A percentile compares a stretch with the other conserved stretches of the same genome.
Evolutionary conservation across 37 sponge, comb jelly and placozoan genomes (phyloP).

Genomic region (Geodia barretti): DNA sequence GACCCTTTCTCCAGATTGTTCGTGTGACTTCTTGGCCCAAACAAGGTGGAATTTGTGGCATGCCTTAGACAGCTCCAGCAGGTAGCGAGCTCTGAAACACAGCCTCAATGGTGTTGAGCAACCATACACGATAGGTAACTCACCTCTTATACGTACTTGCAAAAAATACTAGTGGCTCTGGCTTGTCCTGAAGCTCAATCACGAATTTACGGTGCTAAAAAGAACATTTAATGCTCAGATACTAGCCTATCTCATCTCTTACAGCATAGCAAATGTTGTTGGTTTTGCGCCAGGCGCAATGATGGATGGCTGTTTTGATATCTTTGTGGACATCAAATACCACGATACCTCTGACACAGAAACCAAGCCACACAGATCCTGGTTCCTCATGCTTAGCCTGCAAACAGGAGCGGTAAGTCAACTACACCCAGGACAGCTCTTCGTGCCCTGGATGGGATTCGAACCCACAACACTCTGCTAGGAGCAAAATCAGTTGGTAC

Average conservation of each 20-base stretch:
- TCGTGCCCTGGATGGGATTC: too few relatives aligned
- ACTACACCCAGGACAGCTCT: too few relatives aligned
- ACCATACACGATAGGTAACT: not conserved
- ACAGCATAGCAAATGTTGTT: constrained; percentile 37
- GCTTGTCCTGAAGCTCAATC: constrained; percentile 21
- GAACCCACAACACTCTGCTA: too few relatives aligned
- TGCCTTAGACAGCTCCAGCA: constrained; percentile 18
- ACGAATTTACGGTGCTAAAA: constrained; percentile 48
- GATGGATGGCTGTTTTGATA: constrained; percentile 5
- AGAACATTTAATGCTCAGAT: not conserved
- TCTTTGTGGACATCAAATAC: constrained; percentile 15
- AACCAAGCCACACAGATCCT: constrained; percentile 22
- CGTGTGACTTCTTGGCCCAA: too few relatives aligned
- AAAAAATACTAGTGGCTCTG: constrained; percentile 17
- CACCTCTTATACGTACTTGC: constrained; percentile 43
- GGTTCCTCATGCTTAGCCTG: constrained; percentile 8
- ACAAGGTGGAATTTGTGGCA: constrained; percentile 29
- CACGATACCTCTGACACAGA: constrained; percentile 29
- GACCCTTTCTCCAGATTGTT: too few relatives aligned
- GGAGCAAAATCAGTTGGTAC: too few relatives aligned
- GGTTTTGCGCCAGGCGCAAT: constrained; percentile 22
- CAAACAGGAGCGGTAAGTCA: not conserved
- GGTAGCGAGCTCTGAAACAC: constrained; percentile 24
- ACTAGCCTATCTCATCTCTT: not conserved
- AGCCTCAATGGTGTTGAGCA: too few relatives aligned